phyloP scores from a whole-genome alignment of 30 jellyfish, hydroid and myxozoan genomes.

The Hydractinia symbiolongicarpus region DNA sequence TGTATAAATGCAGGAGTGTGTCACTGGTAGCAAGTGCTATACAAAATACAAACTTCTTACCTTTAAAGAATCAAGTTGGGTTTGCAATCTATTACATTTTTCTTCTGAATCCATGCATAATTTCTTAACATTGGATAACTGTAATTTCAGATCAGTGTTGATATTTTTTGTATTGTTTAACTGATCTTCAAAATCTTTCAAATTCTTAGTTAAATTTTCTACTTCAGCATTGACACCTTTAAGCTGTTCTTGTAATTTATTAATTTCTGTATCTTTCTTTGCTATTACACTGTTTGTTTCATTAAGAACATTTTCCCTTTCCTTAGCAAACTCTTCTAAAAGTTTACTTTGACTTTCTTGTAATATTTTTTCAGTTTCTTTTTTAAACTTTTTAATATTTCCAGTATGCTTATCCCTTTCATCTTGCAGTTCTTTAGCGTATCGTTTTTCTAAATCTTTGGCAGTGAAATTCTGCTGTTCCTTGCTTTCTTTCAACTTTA shows the following conservation, averaged over 20 bases:
- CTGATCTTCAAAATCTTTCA: no score
- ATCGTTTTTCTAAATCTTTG: neutral
- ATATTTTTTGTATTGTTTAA: no score
- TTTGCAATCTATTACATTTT: no score
- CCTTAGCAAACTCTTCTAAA: slow-evolving; percentile 14
- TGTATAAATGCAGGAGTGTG: no score
- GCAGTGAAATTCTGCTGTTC: neutral
- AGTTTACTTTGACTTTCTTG: slow-evolving; percentile 16
- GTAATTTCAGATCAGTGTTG: no score
- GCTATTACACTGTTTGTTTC: no score
- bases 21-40: no score
- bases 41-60: no score
- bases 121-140: no score
- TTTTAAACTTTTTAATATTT: neutral
- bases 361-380: slow-evolving; percentile 21
- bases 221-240: neutral
- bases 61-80: no score
- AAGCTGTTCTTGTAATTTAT: neutral
- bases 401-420: neutral
- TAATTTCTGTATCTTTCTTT: neutral
- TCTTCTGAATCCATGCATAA: no score
- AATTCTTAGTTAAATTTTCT: no score
- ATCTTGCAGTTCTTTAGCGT: neutral
- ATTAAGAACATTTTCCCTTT: neutral
- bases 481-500: neutral